Evolutionary conservation across 2,888 invertebrate species (phyloP), one percentile per base, ranked within the genome.

Genomic region (Phengaris arion): DNA sequence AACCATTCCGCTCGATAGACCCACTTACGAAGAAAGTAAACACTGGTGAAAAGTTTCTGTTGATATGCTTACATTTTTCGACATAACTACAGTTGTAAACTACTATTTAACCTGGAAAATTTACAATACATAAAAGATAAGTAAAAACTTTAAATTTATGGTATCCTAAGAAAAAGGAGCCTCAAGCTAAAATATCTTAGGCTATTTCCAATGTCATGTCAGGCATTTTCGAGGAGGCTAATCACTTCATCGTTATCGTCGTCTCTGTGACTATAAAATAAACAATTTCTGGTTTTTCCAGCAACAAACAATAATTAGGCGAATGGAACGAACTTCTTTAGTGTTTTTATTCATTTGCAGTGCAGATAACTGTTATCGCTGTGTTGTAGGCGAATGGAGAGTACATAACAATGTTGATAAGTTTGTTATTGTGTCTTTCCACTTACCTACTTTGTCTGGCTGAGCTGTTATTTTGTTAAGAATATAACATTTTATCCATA

Each of bases 1-100:
- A 72, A 55, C 64, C 72, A 64, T 70, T 72, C 64, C 59, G 64
- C 74, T 76, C 74, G 72, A 76, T 76, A 73, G 72, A 54, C 72
- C 72, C 72, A 72, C 72, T 72, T 72, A 72, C 72, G 72, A 72
- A 35, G 72, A 75, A 52, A 75, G 48, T 54, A 69, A 75, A 69
- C 55, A 54, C 57, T n/a, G 70, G 68, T 64, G 72, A 72, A 72
- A 72, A 72, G 72, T 54, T 54, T 72, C 15, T 52, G 52, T 72
- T 48, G 59, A 52, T 52, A 12, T 52, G 64, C 64, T 64, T 64
- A 45, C 45, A 45, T 64, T 64, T 64, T 35, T 45, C 64, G 64
- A 64, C 64, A 64, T 6, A 35, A 35, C 35, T 64, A 64, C 64
- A 64, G 64, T 64, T 64, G 64, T 35, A 64, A 64, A 64, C 35